These are phyloP conservation scores for Pristionchus entomophagus DNA, from an alignment of 2,888 invertebrate species.

Conservation along the genomic window DNA sequence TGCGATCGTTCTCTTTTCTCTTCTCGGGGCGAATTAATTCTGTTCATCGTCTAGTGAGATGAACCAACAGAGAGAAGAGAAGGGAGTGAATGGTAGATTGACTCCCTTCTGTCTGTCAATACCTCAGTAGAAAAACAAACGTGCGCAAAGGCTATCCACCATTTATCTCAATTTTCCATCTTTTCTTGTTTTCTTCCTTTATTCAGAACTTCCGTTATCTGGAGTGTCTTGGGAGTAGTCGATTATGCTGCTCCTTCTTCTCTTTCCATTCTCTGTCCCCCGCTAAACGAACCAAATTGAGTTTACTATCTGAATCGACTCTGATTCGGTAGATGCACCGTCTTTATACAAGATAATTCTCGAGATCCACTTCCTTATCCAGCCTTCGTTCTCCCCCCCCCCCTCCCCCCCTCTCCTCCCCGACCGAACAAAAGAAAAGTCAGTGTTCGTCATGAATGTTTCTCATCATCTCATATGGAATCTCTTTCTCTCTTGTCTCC, in stretches of 20 bases:
- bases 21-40: slow-evolving; percentile 1
- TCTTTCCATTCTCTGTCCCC: no score
- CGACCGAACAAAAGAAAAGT: no score
- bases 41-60: not conserved
- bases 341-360: no score
- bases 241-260: not conserved
- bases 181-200: slow-evolving; percentile 4
- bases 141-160: not conserved
- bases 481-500: no score
- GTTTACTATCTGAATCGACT: no score
- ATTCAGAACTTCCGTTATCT: slow-evolving; percentile 10
- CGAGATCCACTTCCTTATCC: not conserved
- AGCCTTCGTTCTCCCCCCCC: no score
- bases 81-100: not conserved
- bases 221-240: not conserved
- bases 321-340: no score
- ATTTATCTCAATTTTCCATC: not conserved
- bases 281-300: no score
- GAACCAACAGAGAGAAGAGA: slow-evolving; percentile 1
- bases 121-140: slow-evolving; percentile 15
- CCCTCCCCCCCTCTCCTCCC: no score
- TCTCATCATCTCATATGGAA: no score
- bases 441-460: no score
- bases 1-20: not conserved
- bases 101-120: slow-evolving; percentile 22